Evolutionary conservation across 2,888 invertebrate species (phyloP).

Genomic region (Tenthredo distinguenda): DNA sequence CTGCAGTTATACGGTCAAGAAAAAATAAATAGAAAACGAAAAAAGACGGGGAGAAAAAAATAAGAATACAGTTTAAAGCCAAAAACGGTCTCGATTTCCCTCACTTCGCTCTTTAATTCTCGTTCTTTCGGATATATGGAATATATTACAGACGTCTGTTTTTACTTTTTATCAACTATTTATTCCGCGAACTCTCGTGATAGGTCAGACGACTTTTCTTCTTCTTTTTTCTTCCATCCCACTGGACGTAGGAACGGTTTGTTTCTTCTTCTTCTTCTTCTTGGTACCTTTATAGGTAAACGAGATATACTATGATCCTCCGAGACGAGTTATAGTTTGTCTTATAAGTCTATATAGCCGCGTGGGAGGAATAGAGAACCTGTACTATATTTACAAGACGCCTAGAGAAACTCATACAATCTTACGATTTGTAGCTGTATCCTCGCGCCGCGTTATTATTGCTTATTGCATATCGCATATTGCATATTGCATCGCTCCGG

Average conservation of each 20-base stretch:
- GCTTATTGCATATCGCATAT: no score
- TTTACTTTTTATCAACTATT: background rate
- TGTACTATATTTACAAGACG: no score
- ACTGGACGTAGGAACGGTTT: background rate
- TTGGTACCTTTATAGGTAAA: conserved; percentile 8
- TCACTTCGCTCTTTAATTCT: background rate
- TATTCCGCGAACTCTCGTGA: background rate
- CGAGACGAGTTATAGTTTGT: background rate
- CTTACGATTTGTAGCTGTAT: no score
- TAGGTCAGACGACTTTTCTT: background rate
- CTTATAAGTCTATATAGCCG: background rate
- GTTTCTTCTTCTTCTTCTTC: background rate
- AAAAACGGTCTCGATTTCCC: background rate
- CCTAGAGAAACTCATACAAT: no score
- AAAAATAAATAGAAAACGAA: background rate
- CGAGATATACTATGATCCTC: background rate
- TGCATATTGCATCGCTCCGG: no score
- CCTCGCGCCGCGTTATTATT: no score
- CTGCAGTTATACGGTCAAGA: background rate
- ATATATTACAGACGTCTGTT: no score
- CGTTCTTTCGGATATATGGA: background rate
- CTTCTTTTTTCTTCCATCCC: background rate
- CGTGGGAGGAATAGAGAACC: background rate
- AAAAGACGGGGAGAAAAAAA: background rate
- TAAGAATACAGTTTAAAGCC: background rate